phyloP scores from a whole-genome alignment of 2,888 invertebrate species.

The Ochropacha duplaris region DNA sequence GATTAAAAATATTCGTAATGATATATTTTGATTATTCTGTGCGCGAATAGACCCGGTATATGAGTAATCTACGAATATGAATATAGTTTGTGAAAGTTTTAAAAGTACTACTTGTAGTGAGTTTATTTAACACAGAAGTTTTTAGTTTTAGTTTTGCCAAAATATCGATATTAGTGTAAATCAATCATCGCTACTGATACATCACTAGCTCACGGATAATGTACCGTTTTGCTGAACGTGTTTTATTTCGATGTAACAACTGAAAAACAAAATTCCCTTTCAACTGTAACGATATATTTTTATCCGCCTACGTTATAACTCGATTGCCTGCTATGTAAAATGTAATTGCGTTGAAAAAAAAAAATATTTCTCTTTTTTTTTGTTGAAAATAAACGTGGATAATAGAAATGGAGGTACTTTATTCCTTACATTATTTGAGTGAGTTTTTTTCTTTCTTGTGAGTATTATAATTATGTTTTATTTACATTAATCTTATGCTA shows the following conservation, averaged over 20 bases:
- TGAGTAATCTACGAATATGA: too few species aligned
- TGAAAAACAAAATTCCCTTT: slow-evolving; percentile 1
- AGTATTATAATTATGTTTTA: too few species aligned
- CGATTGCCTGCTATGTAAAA: neutral
- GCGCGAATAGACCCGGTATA: too few species aligned
- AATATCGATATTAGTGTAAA: neutral
- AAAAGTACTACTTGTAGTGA: too few species aligned
- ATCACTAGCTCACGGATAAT: neutral
- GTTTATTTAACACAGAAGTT: too few species aligned
- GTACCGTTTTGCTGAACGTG: slow-evolving; percentile 2
- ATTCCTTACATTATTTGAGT: neutral
- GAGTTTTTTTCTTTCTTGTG: neutral
- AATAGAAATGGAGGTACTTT: neutral
- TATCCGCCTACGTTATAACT: neutral
- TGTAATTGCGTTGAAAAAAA: neutral
- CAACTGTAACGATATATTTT: neutral
- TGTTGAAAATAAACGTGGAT: neutral
- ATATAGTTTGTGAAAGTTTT: too few species aligned
- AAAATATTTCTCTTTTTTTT: neutral
- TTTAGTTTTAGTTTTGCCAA: too few species aligned
- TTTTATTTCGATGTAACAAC: slow-evolving; percentile 1
- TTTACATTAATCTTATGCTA: too few species aligned
- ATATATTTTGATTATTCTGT: too few species aligned
- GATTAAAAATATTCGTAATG: too few species aligned
- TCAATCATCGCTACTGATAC: neutral